Evolutionary conservation across 1,140 invertebrate genomes (phyloP).

Genomic region (Brachionus plicatilis): DNA sequence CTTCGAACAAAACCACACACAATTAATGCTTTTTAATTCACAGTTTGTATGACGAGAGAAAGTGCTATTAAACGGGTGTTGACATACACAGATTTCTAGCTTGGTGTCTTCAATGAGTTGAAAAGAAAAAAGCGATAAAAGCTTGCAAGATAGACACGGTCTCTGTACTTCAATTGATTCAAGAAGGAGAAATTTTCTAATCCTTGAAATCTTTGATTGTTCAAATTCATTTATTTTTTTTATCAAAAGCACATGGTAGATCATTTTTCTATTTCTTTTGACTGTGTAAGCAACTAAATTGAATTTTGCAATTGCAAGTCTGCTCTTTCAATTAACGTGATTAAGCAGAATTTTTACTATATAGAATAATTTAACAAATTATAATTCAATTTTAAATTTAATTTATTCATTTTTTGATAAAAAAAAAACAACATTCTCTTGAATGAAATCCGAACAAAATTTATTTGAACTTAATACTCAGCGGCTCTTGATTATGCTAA

Average conservation of each 20-base stretch:
- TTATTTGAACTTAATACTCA: background rate
- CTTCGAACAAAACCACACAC: background rate
- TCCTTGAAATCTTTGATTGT: background rate
- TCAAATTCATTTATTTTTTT: background rate
- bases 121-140: background rate
- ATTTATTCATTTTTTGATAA: constrained; percentile 5
- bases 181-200: background rate
- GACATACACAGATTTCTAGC: background rate
- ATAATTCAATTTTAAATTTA: background rate
- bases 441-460: background rate
- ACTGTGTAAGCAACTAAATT: background rate
- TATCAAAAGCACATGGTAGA: constrained; percentile 14
- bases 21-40: background rate
- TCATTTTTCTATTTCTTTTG: background rate
- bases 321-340: background rate
- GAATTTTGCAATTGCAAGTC: background rate
- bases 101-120: background rate
- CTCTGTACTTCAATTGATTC: background rate
- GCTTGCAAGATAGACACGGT: background rate
- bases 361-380: background rate
- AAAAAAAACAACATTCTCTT: background rate
- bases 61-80: background rate
- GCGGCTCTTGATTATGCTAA: constrained; percentile 16
- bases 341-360: background rate
- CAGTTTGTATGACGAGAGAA: background rate